Evolutionary conservation across 2,888 invertebrate genomes (phyloP).

Genomic region (Timandra comae): DNA sequence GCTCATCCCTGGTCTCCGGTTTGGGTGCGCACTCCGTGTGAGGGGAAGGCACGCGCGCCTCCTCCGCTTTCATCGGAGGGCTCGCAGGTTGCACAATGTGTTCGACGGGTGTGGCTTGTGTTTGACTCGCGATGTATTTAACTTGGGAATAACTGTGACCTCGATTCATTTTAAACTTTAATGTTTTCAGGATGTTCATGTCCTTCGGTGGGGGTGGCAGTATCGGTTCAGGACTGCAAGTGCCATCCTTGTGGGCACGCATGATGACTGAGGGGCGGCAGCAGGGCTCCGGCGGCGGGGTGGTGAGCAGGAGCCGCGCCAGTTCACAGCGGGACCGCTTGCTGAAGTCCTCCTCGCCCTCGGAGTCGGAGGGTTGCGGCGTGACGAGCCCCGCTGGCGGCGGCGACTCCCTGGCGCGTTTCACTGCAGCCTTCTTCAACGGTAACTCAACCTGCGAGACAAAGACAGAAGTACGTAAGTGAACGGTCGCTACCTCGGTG

Average conservation of each 20-base stretch:
- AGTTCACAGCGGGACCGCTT: conserved; percentile 71
- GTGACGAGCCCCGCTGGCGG: conserved; percentile 77
- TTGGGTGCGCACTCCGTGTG: conserved; percentile 10
- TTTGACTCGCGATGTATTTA: conserved; percentile 73
- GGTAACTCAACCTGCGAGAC: conserved; percentile 66
- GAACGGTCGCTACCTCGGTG: conserved; percentile 51
- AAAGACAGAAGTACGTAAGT: conserved; percentile 61
- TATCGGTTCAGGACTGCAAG: conserved; percentile 75
- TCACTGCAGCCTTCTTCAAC: conserved; percentile 57
- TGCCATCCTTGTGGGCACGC: conserved; percentile 89
- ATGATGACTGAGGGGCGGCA: conserved; percentile 86
- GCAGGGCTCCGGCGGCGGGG: conserved; percentile 76
- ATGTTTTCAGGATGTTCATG: conserved; percentile 80
- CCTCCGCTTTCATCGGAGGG: conserved; percentile 32
- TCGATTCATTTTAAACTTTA: conserved; percentile 84
- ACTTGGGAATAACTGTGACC: conserved; percentile 79
- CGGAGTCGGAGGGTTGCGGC: conserved; percentile 91
- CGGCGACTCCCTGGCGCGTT: conserved; percentile 51
- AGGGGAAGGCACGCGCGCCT: conserved; percentile 38
- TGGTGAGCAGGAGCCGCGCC: conserved; percentile 70
- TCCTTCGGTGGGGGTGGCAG: conserved; percentile 49
- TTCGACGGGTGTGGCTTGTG: conserved; percentile 34
- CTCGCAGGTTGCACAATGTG: conserved; percentile 16
- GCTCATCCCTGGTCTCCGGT: conserved; percentile 14
- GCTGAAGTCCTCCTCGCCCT: conserved; percentile 79